Evolutionary conservation across 2,797 vertebrate species (phyloP), one percentile per base, ranked within the genome.

Genomic region (Helicolenus hilgendorfi): DNA sequence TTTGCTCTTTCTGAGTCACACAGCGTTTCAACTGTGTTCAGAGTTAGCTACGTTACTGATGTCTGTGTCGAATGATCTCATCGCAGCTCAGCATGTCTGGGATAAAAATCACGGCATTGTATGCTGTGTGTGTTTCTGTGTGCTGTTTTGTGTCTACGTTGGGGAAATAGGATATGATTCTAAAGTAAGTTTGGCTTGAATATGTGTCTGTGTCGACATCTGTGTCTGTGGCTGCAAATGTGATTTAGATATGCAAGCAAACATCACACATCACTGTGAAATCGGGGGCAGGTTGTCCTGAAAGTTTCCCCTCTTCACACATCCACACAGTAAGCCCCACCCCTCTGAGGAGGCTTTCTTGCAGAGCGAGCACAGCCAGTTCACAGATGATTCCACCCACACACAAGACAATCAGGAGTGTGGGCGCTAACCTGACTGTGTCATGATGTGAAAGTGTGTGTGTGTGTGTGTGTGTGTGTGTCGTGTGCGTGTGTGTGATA

Each of bases 301-400:
- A 18, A 59, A 73, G 33, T 69, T 84, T 65, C 11, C 35, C 27
- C 60, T 77, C 73, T 75, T 10, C 56, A 64, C 87, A 76, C 63
- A 79, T 67, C 58, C 53, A 59, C 64, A 72, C 2, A 72, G 33
- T 13, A 68, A 77, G 72, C 83, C 79, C 72, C 91, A 15, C 92
- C 93, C 90, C 49, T 77, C 38, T 22, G 11, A 84, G 77, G 81
- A 91, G 64, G 87, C 70, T 89, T 95, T 92, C 92, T 84, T 84
- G 94, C 85, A 92, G 91, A 96, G 89, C 94, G 60, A 94, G 95
- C 93, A 31, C 75, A 93, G 93, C 95, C 92, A 92, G 96, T 96
- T 96, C 88, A 89, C 89, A 84, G 82, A 84, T 45, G 77, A 89
- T 72, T 92, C 94, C 92, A 62, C 94, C 91, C 93, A 94, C 93